These are phyloP conservation scores for Stichodactyla mertensii DNA, from an alignment of 64 coral and sea anemone species.

Conservation along the genomic window DNA sequence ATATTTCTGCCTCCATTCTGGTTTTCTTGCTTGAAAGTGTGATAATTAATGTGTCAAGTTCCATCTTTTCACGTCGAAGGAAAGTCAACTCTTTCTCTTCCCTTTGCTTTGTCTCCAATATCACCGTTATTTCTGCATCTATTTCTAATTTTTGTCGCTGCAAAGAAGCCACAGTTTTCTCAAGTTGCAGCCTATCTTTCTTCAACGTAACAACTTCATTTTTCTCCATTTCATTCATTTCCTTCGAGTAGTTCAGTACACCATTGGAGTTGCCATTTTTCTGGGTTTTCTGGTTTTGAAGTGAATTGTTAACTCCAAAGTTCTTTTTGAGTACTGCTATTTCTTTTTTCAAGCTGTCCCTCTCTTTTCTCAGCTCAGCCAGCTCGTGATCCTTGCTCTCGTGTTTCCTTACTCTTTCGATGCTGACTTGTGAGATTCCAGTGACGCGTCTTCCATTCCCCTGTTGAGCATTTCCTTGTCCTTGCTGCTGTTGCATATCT, in stretches of 20 bases:
- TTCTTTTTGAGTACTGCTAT: slow-evolving; percentile 31
- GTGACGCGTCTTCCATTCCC: background rate
- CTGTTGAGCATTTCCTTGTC: background rate
- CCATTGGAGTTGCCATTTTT: background rate
- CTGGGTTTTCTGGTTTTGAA: background rate
- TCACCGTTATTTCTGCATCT: slow-evolving; percentile 53
- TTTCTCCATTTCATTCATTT: slow-evolving; percentile 37
- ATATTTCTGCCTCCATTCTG: slow-evolving; percentile 59
- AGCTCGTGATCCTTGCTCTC: slow-evolving; percentile 38
- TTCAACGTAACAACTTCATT: slow-evolving; percentile 53
- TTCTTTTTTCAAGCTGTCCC: slow-evolving; percentile 58
- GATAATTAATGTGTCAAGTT: slow-evolving; percentile 57
- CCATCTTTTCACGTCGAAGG: slow-evolving; percentile 54
- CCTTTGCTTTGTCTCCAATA: slow-evolving; percentile 36
- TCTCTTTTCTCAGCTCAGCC: slow-evolving; percentile 36
- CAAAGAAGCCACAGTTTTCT: slow-evolving; percentile 39
- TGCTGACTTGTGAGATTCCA: slow-evolving; percentile 20
- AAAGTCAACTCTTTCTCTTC: slow-evolving; percentile 42
- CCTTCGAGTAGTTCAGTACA: background rate
- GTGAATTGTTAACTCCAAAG: background rate
- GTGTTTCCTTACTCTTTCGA: slow-evolving; percentile 3
- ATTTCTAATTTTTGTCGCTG: slow-evolving; percentile 54
- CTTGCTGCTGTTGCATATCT: slow-evolving; percentile 5
- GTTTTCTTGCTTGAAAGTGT: slow-evolving; percentile 63
- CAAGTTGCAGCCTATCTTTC: slow-evolving; percentile 41